Evolutionary conservation across 2,888 invertebrate genomes (phyloP).

Genomic region (Piscicola geometra): DNA sequence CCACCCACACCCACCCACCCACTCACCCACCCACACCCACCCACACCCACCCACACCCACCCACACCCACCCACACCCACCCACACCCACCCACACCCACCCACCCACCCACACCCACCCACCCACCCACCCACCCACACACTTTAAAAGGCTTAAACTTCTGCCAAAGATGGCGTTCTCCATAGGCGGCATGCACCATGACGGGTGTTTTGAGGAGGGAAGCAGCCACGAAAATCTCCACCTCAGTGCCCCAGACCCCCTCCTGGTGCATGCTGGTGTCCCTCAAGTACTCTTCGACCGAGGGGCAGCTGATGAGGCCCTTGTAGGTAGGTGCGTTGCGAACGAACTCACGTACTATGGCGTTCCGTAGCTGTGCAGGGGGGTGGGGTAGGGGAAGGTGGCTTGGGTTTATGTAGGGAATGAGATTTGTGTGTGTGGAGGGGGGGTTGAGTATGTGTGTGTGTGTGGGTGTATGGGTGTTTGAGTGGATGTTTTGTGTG

Average conservation of each 20-base stretch:
- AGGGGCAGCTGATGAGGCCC: conserved; percentile 8
- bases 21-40: neutral
- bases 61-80: neutral
- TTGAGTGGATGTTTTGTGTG: too few species aligned
- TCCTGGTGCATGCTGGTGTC: conserved; percentile 35
- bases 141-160: conserved; percentile 27
- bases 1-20: neutral
- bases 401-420: too few species aligned
- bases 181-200: conserved; percentile 33
- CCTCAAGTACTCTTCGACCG: conserved; percentile 29
- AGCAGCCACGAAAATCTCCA: conserved; percentile 36
- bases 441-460: too few species aligned
- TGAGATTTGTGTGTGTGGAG: too few species aligned
- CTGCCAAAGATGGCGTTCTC: conserved; percentile 32
- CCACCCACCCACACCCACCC: neutral
- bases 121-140: neutral
- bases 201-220: conserved; percentile 34
- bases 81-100: neutral
- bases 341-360: conserved; percentile 27
- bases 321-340: conserved; percentile 22
- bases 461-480: too few species aligned
- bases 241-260: conserved; percentile 34
- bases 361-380: conserved; percentile 17
- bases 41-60: neutral
- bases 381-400: neutral